Conservation (phyloP, 2,888 invertebrate species). For the Lithophane semibrunnea region DNA sequence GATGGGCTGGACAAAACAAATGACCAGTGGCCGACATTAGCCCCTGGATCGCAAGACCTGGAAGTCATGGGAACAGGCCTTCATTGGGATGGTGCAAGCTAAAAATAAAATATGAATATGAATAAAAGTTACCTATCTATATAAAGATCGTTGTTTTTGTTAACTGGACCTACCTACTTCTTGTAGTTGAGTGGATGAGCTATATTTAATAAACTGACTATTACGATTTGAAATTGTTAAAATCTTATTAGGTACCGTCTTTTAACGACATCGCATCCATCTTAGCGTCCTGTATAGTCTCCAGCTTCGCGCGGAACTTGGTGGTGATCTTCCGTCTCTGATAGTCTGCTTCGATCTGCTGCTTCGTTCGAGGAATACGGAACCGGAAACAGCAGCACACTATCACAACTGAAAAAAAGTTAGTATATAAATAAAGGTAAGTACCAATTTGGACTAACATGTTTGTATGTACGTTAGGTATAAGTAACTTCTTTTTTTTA, state of each 20-base stretch:
- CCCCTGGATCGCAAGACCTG: not conserved
- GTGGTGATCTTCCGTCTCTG: constrained; percentile 95
- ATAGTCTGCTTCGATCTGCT: constrained; percentile 98
- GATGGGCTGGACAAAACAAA: not conserved
- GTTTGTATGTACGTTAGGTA: not conserved
- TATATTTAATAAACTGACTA: not conserved
- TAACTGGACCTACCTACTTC: not conserved
- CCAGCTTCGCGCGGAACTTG: constrained; percentile 95
- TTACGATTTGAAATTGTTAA: not conserved
- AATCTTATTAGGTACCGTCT: constrained; percentile 89
- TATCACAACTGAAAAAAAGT: constrained; percentile 92
- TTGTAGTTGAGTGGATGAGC: not conserved
- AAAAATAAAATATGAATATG: no score
- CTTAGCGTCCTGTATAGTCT: constrained; percentile 95
- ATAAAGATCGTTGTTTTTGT: not conserved
- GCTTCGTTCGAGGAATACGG: constrained; percentile 97
- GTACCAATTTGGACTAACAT: not conserved
- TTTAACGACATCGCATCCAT: constrained; percentile 95
- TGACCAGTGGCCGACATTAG: not conserved
- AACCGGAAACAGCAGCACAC: constrained; percentile 97
- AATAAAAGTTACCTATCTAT: not conserved
- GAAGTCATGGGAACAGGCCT: not conserved
- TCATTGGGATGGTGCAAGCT: not conserved
- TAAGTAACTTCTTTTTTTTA: constrained; percentile 40
- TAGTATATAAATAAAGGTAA: not conserved